Percentiles rank a stretch among this genome's conserved stretches.
Conservation (phyloP, 2,888 invertebrate genomes). For the Carabus problematicus region DNA sequence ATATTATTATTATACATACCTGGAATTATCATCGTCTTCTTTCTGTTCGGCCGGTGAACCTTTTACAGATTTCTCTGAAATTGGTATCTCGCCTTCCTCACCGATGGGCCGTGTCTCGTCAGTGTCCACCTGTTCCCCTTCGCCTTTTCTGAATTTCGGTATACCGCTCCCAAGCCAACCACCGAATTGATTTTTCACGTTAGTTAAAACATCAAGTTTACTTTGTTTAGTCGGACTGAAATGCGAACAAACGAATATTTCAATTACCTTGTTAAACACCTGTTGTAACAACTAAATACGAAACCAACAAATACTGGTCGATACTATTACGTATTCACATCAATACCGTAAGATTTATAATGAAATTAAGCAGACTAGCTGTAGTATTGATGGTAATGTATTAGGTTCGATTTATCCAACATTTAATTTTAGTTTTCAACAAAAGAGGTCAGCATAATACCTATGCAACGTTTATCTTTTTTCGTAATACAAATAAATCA, state of each 20-base stretch:
- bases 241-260: conserved; percentile 22
- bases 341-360: too few species aligned
- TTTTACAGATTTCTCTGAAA: conserved; percentile 59
- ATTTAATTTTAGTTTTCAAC: too few species aligned
- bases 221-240: conserved; percentile 75
- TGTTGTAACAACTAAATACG: neutral
- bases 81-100: conserved; percentile 60
- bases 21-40: conserved; percentile 89
- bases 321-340: too few species aligned
- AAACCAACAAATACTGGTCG: neutral
- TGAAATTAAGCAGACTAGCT: too few species aligned
- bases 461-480: too few species aligned
- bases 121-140: conserved; percentile 58
- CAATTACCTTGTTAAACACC: conserved; percentile 42
- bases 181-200: conserved; percentile 85
- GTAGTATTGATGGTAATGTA: too few species aligned
- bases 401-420: too few species aligned
- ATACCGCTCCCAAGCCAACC: conserved; percentile 76
- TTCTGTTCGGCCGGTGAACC: conserved; percentile 55
- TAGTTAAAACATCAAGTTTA: conserved; percentile 83
- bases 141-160: conserved; percentile 77
- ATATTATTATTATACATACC: too few species aligned
- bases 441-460: conserved; percentile 48
- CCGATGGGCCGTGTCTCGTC: conserved; percentile 52
- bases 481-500: too few species aligned